phyloP scores from a whole-genome alignment of 92 coral and sea anemone species.

The Zoanthus gigantus region DNA sequence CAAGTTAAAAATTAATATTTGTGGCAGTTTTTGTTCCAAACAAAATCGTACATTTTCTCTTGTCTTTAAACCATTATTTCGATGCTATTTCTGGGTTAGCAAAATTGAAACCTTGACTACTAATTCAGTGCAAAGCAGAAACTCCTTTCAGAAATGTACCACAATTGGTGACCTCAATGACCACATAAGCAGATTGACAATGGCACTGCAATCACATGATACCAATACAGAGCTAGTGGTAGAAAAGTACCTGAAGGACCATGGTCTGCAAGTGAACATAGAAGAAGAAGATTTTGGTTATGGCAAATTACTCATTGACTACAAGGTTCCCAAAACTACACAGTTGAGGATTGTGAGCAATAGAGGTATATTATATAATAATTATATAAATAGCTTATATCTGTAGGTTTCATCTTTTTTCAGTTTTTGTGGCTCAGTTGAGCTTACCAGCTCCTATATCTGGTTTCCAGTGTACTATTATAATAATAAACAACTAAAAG shows the following conservation, averaged over 20 bases:
- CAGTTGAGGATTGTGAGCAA: constrained; percentile 62
- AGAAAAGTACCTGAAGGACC: constrained; percentile 85
- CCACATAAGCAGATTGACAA: constrained; percentile 80
- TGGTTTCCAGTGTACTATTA: too few relatives aligned
- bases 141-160: constrained; percentile 82
- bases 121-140: constrained; percentile 19
- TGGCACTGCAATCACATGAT: constrained; percentile 69
- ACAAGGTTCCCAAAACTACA: constrained; percentile 80
- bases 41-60: not conserved
- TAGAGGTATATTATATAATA: constrained; percentile 57
- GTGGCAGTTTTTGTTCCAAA: not conserved
- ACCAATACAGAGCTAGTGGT: constrained; percentile 85
- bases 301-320: constrained; percentile 92
- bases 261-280: constrained; percentile 67
- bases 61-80: not conserved
- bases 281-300: constrained; percentile 94
- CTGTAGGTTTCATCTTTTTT: too few relatives aligned
- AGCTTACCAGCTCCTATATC: too few relatives aligned
- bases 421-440: too few relatives aligned
- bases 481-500: too few relatives aligned
- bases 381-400: too few relatives aligned
- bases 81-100: not conserved
- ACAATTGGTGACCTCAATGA: constrained; percentile 86
- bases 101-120: constrained; percentile 19
- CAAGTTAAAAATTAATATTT: too few relatives aligned